phyloP scores from a whole-genome alignment of 2,888 invertebrate species.

The Cataglyphis rosenhaueri region DNA sequence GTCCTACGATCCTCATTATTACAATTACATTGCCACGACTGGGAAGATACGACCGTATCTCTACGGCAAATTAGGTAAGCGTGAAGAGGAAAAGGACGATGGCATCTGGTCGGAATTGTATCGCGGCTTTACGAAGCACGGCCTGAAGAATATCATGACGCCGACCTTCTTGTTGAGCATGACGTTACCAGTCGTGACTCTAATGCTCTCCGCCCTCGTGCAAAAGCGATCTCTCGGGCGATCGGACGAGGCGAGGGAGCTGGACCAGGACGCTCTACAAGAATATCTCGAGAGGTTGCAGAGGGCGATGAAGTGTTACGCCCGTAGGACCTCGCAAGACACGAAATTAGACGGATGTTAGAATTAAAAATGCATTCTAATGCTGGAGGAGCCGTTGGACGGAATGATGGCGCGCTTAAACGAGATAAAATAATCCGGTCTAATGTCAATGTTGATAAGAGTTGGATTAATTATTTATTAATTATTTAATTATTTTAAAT shows the following conservation, averaged over 20 bases:
- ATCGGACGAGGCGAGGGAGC: slow-evolving; percentile 68
- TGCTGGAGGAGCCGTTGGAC: not conserved
- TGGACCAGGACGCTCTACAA: slow-evolving; percentile 70
- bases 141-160: slow-evolving; percentile 82
- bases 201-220: slow-evolving; percentile 81
- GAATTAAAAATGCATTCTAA: not conserved
- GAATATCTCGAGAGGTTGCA: slow-evolving; percentile 77
- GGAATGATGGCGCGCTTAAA: not conserved
- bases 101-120: slow-evolving; percentile 80
- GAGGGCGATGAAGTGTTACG: slow-evolving; percentile 76
- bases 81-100: slow-evolving; percentile 73
- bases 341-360: slow-evolving; percentile 59
- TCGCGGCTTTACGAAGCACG: slow-evolving; percentile 81
- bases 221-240: slow-evolving; percentile 79
- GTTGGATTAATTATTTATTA: not conserved
- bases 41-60: slow-evolving; percentile 82
- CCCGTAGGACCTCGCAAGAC: slow-evolving; percentile 54
- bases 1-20: slow-evolving; percentile 83
- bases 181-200: slow-evolving; percentile 81
- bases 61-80: slow-evolving; percentile 80
- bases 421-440: not conserved
- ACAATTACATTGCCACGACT: slow-evolving; percentile 82
- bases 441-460: not conserved
- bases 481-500: no score
- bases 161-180: slow-evolving; percentile 82